Evolutionary conservation across 2,888 invertebrate genomes (phyloP), one percentile per base, ranked within the genome.

Genomic region (Drosophila mulleri): DNA sequence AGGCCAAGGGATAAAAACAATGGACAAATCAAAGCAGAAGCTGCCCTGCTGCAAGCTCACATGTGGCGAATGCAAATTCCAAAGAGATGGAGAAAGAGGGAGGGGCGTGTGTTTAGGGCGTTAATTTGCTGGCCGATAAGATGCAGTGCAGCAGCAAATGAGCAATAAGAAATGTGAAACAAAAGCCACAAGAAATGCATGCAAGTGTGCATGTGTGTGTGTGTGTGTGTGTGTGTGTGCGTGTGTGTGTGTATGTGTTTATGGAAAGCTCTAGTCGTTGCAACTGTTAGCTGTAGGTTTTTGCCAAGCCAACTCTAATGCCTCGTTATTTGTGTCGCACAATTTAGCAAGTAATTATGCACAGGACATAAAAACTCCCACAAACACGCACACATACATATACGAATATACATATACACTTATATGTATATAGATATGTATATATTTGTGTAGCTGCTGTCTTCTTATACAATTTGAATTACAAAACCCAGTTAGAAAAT

Each of bases 331-430:
- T 87, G 82, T 82, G 67, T 83, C 72, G 75, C 76, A 81, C 87
- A 84, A 87, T 84, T 84, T 82, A 83, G 72, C 86, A 68, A 74
- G 71, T 82, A 82, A 85, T 82, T 88, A 88, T 78, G 82, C 78
- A 60, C 42, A 60, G 59, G 53, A 47, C 63, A 76, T 67, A 68
- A 65, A 53, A 68, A 75, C 54, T 41, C n/a, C 39, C 6, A 18
- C 18, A 8, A 7, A 2, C 29, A 35, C 6, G 18, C 18, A 35
- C 0, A 52, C 50, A 35, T 1, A 37, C 14, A 18, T 11, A 23
- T 32, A 42, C 20, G 32, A 37, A 20, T 20, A 37, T 11, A 52
- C 3, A 23, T 18, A 32, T 23, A 26, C 5, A 47, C 23, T 42
- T 45, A 12, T 16, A 20, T 32, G 7, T 41, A 37, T 8, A 20